Evolutionary conservation across 2,888 invertebrate genomes (phyloP).

Genomic region (Callinectes sapidus): DNA sequence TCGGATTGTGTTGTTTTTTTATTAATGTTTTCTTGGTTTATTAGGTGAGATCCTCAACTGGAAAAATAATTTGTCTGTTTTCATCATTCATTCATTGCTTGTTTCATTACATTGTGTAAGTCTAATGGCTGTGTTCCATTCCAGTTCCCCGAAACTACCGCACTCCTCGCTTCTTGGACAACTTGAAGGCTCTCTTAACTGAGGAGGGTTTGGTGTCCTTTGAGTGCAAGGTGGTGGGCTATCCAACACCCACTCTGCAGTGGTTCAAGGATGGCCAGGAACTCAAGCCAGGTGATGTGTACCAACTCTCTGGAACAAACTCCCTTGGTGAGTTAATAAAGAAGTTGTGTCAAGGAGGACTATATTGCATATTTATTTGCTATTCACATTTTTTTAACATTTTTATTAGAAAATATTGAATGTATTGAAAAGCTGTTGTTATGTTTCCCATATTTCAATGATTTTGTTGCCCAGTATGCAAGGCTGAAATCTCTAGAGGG

Average conservation of each 20-base stretch:
- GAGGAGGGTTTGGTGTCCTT: constrained; percentile 94
- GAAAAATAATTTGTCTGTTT: neutral
- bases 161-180: constrained; percentile 92
- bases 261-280: constrained; percentile 97
- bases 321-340: constrained; percentile 80
- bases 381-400: neutral
- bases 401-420: neutral
- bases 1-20: too few relatives aligned
- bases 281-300: constrained; percentile 92
- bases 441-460: too few relatives aligned
- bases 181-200: constrained; percentile 89
- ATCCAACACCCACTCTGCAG: constrained; percentile 89
- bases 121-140: constrained; percentile 46
- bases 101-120: too few relatives aligned
- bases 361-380: neutral
- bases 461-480: too few relatives aligned
- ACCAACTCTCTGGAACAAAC: constrained; percentile 92
- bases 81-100: neutral
- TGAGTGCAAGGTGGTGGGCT: constrained; percentile 94
- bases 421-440: neutral
- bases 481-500: too few relatives aligned
- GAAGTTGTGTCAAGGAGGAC: neutral
- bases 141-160: constrained; percentile 93
- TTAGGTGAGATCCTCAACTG: neutral
- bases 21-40: too few relatives aligned